Percentiles rank a stretch among this genome's conserved stretches.
Evolutionary conservation across 2,888 invertebrate genomes (phyloP).

Genomic region (Ennomos quercinarius): DNA sequence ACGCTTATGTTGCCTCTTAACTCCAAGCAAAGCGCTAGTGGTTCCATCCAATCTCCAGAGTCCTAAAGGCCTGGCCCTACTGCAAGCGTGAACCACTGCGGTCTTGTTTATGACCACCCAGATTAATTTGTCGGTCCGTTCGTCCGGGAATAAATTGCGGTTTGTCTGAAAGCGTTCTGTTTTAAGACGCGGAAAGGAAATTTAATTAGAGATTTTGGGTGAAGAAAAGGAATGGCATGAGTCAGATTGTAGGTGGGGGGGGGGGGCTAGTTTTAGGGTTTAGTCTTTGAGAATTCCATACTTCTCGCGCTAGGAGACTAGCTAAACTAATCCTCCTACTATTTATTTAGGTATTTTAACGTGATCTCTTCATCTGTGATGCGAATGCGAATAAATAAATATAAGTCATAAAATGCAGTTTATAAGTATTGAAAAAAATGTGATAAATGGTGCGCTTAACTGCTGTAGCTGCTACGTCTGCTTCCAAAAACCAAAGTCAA

Average conservation of each 20-base stretch:
- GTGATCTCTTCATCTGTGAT: too few species aligned
- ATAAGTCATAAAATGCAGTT: too few species aligned
- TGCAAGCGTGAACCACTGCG: constrained; percentile 28
- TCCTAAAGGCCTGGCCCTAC: constrained; percentile 32
- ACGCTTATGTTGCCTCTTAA: neutral
- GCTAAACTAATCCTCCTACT: too few species aligned
- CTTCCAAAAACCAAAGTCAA: too few species aligned
- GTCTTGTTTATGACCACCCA: constrained; percentile 48
- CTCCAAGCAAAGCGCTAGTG: constrained; percentile 2
- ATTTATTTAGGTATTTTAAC: too few species aligned
- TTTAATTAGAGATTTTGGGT: constrained; percentile 56
- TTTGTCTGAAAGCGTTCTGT: constrained; percentile 46
- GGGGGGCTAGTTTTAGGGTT: neutral
- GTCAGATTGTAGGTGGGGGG: constrained; percentile 3
- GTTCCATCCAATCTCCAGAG: constrained; percentile 17
- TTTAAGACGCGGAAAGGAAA: constrained; percentile 46
- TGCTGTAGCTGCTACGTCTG: too few species aligned
- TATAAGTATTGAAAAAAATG: too few species aligned
- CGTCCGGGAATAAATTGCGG: constrained; percentile 56
- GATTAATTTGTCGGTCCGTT: constrained; percentile 59
- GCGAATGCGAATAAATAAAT: too few species aligned
- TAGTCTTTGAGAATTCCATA: too few species aligned
- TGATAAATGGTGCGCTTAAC: too few species aligned
- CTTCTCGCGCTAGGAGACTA: too few species aligned
- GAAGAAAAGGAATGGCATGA: neutral